Evolutionary conservation across 92 coral and sea anemone genomes (phyloP), one percentile per base, ranked within the genome.

Genomic region (Palythoa grandis): DNA sequence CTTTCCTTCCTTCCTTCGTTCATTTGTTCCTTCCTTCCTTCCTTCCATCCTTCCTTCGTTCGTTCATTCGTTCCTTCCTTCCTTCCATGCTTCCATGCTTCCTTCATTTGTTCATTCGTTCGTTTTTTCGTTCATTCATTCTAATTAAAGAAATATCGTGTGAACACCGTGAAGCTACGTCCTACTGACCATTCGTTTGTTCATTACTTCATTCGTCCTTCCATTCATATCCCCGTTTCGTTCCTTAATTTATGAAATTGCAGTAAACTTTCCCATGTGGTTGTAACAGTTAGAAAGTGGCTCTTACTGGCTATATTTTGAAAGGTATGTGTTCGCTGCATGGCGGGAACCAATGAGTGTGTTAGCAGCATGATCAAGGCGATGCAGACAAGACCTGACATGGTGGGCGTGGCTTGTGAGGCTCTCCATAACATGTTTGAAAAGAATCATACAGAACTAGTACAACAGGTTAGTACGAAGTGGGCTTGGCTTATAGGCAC

Each of bases 301-400:
- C 17, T 24, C 2, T 87, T 57, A 73, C 25, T 77, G 24, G 40
- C 14, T 7, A 40, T 65, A 19, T 65, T 70, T 7, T 75, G 35
- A 7, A 75, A 96, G 99, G 91, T 93, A 40, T 96, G 99, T 89
- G 98, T 96, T 24, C 98, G 95, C 24, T 95, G 99, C 88, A 90
- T 96, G 94, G 93, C 99, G 2, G 98, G 93, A 12, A 93, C 93
- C 52, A 90, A 83, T 29, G 98, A 96, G 60, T 91, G 98, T 20
- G 84, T 96, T 53, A 88, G 94, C 47, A 90, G 91, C 89, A 89
- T 96, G 92, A 96, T 96, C 90, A 92, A 93, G 75, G 99, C 93
- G 60, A 96, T 96, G 97, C 98, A 96, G 75, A 83, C 98, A 23
- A 86, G 99, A 71, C 92, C 97, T 7, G 98, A 94, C 87, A 86